Evolutionary conservation across 2,113 vertebrate species (phyloP).

Genomic region (Passer montanus): DNA sequence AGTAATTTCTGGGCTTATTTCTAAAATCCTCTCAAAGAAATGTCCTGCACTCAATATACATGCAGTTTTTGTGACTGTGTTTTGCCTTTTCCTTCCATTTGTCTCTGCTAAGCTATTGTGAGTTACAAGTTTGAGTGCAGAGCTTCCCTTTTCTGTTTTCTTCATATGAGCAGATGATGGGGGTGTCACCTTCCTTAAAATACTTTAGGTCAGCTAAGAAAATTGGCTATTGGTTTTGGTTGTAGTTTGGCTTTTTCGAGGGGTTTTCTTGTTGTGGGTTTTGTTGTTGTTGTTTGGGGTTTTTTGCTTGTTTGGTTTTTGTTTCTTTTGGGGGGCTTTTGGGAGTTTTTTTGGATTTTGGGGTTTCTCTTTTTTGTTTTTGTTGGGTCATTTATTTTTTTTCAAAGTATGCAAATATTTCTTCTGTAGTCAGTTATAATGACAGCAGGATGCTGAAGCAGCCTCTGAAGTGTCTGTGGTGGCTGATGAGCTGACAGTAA

Average conservation of each 20-base stretch:
- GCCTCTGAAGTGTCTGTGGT: background rate
- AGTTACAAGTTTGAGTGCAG: background rate
- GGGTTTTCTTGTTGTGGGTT: no score
- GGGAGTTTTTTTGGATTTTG: no score
- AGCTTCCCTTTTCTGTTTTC: background rate
- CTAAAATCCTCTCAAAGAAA: background rate
- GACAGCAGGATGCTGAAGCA: background rate
- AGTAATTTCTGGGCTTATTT: background rate
- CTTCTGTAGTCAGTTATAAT: background rate
- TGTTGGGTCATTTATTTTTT: background rate
- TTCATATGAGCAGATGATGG: background rate
- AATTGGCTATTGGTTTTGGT: background rate
- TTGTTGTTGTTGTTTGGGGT: background rate
- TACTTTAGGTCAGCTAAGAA: background rate
- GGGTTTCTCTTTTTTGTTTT: background rate
- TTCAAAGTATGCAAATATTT: background rate
- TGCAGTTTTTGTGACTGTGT: background rate
- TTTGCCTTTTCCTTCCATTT: background rate
- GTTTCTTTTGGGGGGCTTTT: no score
- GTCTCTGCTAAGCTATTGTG: background rate
- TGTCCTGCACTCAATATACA: background rate
- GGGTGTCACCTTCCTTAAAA: background rate
- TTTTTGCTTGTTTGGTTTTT: background rate
- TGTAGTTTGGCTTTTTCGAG: background rate
- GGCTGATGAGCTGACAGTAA: background rate